These are phyloP conservation scores for Ochropleura plecta DNA, from an alignment of 2,888 invertebrate species.

Conservation along the genomic window DNA sequence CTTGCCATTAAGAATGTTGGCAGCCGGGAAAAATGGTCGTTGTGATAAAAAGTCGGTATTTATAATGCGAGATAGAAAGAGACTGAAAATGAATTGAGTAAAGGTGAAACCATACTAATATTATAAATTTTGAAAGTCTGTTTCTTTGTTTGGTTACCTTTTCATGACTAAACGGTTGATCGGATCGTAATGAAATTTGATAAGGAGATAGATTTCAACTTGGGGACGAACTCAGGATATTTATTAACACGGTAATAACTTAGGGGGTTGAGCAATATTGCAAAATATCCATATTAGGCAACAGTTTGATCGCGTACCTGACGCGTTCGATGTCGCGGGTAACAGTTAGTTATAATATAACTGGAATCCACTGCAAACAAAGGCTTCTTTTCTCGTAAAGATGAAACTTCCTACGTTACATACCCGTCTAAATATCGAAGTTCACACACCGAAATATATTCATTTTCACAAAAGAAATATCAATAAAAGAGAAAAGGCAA, in stretches of 20 bases:
- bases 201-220: too few species aligned
- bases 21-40: constrained; percentile 19
- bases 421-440: neutral
- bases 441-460: neutral
- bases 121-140: too few species aligned
- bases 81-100: neutral
- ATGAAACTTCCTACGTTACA: neutral
- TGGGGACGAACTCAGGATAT: too few species aligned
- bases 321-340: too few species aligned
- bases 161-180: too few species aligned
- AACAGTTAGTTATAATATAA: neutral
- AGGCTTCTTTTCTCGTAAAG: neutral
- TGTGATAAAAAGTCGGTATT: constrained; percentile 13
- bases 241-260: too few species aligned
- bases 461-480: neutral
- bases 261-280: too few species aligned
- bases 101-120: neutral
- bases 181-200: too few species aligned
- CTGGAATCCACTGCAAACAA: neutral
- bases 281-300: too few species aligned
- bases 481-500: neutral
- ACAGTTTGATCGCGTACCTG: too few species aligned
- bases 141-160: too few species aligned
- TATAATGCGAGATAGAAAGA: neutral
- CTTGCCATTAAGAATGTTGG: constrained; percentile 23